Evolutionary conservation across 2,888 invertebrate genomes (phyloP), one percentile per base, ranked within the genome.

Genomic region (Pseudococcus longispinus): DNA sequence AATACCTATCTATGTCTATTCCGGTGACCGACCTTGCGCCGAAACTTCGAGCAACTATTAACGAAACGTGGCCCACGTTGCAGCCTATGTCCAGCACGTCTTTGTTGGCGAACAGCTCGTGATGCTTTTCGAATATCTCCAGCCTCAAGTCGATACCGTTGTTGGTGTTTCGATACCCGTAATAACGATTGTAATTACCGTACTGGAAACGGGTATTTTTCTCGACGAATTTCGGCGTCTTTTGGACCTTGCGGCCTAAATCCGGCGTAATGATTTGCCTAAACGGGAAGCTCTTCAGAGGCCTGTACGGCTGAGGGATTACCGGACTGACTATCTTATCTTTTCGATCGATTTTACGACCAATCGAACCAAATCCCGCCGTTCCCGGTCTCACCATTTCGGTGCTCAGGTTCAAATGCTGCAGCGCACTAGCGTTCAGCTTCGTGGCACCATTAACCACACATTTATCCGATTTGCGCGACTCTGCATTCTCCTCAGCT

Each of bases 51-150:
- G 97, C 99, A 83, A 99, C 93, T 0, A 95, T 94, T 55, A 98
- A 93, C 13, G 99, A 97, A 89, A 99, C 94, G 90, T 98, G 97
- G 0, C 99, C 99, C 88, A 97, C 96, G 91, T 99, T 99, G 91
- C 99, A 99, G 23, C 99, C 99, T 90, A 99, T 96, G 90, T 99
- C 99, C 88, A 99, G 92, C 77, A 99, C 95, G 91, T 97, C 96
- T 91, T 96, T 98, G 88, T 94, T 95, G 88, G 94, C 93, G 91
- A 99, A 98, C 90, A 98, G 93, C 89, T 97, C 95, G 74, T 93
- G 92, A 89, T 96, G 94, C 90, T 94, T 93, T 88, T 93, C 93
- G 89, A 99, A 95, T 87, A 95, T 94, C 90, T 94, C 94, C 89
- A 99, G 92, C 84, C 99, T 93, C 80, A 95, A 93, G 91, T 99